Evolutionary conservation across 1,140 invertebrate genomes (phyloP), one percentile per base, ranked within the genome.

Genomic region (Dinothrombium tinctorium): DNA sequence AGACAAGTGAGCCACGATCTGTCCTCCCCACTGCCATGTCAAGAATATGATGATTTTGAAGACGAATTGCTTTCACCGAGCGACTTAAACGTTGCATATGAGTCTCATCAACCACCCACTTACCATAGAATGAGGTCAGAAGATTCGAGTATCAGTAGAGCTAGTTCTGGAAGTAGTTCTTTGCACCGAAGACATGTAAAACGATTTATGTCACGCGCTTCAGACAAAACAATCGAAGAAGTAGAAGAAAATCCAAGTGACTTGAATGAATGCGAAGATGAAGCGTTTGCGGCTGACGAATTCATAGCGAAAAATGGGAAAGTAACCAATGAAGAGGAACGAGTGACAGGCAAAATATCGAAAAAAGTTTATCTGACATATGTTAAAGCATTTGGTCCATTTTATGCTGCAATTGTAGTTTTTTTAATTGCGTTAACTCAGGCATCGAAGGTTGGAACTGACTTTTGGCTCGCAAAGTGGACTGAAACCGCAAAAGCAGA

Each of bases 321-420:
- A 35, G 41, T 61, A 25, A 52, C 59, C 4, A 49, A 54, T 41
- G 62, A 65, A 33, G 33, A 68, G 46, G 68, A 72, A 47, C 52
- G 68, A 46, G 68, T 71, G 50, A 67, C 67, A 48, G 71, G 72
- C 1, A 60, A 65, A 47, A 69, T 74, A 44, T 64, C 66, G 15
- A 51, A 55, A 42, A 57, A 58, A 47, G 65, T 73, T 35, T 76
- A 75, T 56, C 46, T 68, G 33, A 56, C 63, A 23, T 76, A 76
- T 49, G 53, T 72, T 41, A 61, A 58, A 37, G 64, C 71, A 14
- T 73, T 72, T 49, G 71, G 70, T 1, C 50, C 66, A 35, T 47
- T 59, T 26, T 55, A 68, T 40, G 63, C 56, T 14, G 23, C 63
- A 40, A 33, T 66, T 14, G 73, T 67, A 51, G 54, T 73, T 40